A percentile compares a stretch with the other conserved stretches of the same genome.
These are phyloP conservation scores for Cotesia typhae DNA, from an alignment of 1,140 invertebrate species.

Conservation along the genomic window DNA sequence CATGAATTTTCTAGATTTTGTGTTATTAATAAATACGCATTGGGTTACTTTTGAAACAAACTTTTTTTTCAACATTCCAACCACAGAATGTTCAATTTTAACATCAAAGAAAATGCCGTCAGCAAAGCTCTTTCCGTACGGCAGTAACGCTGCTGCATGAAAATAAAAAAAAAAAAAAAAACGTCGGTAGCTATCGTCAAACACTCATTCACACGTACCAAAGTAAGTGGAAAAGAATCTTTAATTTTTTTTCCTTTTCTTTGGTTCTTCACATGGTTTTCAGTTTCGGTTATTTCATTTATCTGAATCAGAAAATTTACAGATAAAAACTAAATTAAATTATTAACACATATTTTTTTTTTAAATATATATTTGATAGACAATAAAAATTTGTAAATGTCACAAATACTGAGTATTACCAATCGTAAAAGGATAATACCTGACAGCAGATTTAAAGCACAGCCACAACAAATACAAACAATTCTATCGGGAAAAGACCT, in stretches of 20 bases:
- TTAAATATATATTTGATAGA: too few species aligned
- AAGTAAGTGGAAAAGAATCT: slow-evolving; percentile 21
- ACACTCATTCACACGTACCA: slow-evolving; percentile 26
- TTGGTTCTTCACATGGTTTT: neutral
- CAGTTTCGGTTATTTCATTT: too few species aligned
- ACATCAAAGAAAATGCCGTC: slow-evolving; percentile 14
- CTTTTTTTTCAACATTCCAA: neutral
- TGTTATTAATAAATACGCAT: too few species aligned
- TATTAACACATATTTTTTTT: too few species aligned
- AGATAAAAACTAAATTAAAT: too few species aligned
- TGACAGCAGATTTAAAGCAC: neutral
- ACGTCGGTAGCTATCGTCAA: slow-evolving; percentile 14
- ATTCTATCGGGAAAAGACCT: slow-evolving; percentile 6
- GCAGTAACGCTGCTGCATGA: neutral
- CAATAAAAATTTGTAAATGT: too few species aligned
- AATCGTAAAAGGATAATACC: neutral
- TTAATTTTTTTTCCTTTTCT: neutral
- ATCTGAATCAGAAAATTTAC: too few species aligned
- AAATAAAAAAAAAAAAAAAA: neutral
- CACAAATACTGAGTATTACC: too few species aligned
- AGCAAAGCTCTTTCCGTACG: neutral
- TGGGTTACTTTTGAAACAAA: neutral
- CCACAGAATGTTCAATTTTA: slow-evolving; percentile 30
- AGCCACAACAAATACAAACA: neutral
- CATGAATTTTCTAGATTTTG: too few species aligned